Evolutionary conservation across 1,140 invertebrate genomes (phyloP).

Genomic region (Apis florea): DNA sequence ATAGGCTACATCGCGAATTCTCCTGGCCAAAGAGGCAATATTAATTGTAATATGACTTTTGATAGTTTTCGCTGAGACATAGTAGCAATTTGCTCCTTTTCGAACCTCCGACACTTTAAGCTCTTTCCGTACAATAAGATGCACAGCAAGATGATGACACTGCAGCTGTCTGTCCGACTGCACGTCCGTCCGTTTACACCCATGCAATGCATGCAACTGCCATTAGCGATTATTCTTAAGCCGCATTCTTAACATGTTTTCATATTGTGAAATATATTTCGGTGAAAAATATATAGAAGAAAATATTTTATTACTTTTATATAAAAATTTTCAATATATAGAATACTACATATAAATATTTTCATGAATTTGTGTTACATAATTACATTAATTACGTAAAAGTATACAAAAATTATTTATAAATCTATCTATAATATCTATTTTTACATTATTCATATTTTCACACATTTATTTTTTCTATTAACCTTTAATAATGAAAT

Average conservation of each 20-base stretch:
- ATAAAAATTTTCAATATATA: not conserved
- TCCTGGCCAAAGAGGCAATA: conserved; percentile 45
- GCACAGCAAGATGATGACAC: conserved; percentile 42
- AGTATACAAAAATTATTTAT: not conserved
- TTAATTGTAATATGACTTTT: conserved; percentile 42
- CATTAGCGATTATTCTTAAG: conserved; percentile 25
- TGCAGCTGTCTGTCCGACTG: conserved; percentile 32
- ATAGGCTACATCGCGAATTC: conserved; percentile 63
- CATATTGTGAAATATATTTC: not conserved
- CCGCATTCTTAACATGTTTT: conserved; percentile 19
- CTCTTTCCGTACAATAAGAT: conserved; percentile 35
- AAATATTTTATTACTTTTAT: not conserved
- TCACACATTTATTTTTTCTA: not conserved
- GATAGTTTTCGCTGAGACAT: conserved; percentile 58
- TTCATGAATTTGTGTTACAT: not conserved
- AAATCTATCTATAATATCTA: not conserved
- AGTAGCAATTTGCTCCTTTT: conserved; percentile 49
- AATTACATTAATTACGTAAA: not conserved
- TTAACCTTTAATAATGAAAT: not conserved
- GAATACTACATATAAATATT: not conserved
- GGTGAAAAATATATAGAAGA: not conserved
- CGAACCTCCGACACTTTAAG: conserved; percentile 38
- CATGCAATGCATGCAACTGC: conserved; percentile 45
- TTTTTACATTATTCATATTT: not conserved
- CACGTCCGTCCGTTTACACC: conserved; percentile 40